A percentile compares a stretch with the other conserved stretches of the same genome.
Evolutionary conservation across 2,797 vertebrate genomes (phyloP).

Genomic region (Pygocentrus nattereri): DNA sequence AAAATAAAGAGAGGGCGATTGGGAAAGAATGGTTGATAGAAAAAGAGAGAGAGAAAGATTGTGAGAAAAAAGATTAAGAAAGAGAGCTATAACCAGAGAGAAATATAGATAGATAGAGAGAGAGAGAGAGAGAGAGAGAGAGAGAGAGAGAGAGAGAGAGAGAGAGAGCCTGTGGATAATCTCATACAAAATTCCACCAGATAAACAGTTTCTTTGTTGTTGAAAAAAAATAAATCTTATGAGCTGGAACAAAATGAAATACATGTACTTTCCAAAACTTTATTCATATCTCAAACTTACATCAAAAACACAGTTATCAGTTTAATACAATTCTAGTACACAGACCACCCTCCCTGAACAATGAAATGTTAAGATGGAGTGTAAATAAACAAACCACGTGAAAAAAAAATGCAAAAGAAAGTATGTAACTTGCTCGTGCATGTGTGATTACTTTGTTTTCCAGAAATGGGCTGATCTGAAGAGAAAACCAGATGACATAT

Average conservation of each 20-base stretch:
- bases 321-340: conserved; percentile 61
- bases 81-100: too few relatives aligned
- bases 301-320: conserved; percentile 46
- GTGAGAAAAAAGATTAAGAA: too few relatives aligned
- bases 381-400: conserved; percentile 15
- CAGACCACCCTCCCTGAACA: conserved; percentile 20
- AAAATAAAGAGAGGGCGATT: too few relatives aligned
- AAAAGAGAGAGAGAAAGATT: too few relatives aligned
- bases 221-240: conserved; percentile 32
- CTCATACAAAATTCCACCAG: not conserved
- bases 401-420: conserved; percentile 36
- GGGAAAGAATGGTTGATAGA: too few relatives aligned
- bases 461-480: not conserved
- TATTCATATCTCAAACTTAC: conserved; percentile 66
- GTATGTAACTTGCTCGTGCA: not conserved
- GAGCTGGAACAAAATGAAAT: conserved; percentile 33
- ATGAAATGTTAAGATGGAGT: conserved; percentile 52
- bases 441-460: not conserved
- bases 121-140: too few relatives aligned
- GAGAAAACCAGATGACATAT: not conserved
- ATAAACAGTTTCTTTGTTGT: conserved; percentile 11
- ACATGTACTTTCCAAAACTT: conserved; percentile 64
- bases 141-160: too few relatives aligned
- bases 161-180: not conserved
- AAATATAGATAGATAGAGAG: too few relatives aligned